Percentiles rank a stretch among this genome's conserved stretches.
Evolutionary conservation across 2,797 vertebrate genomes (phyloP).

Genomic region (Gobio occitaniae): DNA sequence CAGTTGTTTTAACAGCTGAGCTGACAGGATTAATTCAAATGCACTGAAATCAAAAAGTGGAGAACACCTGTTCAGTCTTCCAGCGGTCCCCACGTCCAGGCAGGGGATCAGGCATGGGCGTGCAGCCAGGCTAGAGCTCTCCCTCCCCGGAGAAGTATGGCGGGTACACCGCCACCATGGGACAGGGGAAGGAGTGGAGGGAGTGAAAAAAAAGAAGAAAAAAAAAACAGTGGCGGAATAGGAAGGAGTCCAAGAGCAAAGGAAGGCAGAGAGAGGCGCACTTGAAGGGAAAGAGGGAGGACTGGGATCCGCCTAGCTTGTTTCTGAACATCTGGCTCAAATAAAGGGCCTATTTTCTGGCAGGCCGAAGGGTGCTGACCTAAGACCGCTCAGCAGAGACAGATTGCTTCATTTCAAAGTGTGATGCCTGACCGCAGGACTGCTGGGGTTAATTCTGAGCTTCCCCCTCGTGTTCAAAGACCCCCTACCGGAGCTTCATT

Average conservation of each 20-base stretch:
- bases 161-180: slow-evolving; percentile 48
- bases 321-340: slow-evolving; percentile 92
- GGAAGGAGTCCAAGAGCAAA: slow-evolving; percentile 42
- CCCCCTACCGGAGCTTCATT: slow-evolving; percentile 31
- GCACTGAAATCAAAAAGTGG: slow-evolving; percentile 99
- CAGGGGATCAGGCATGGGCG: slow-evolving; percentile 50
- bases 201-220: slow-evolving; percentile 38
- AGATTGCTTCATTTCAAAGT: slow-evolving; percentile 57
- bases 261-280: slow-evolving; percentile 29
- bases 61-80: slow-evolving; percentile 99
- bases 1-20: slow-evolving; percentile 99
- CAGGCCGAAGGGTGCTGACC: slow-evolving; percentile 46
- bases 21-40: slow-evolving; percentile 99
- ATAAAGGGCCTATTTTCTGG: slow-evolving; percentile 75
- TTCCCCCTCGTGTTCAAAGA: slow-evolving; percentile 44
- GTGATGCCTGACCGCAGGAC: slow-evolving; percentile 24
- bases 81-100: slow-evolving; percentile 78
- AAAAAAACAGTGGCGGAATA: background rate
- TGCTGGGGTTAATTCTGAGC: slow-evolving; percentile 47
- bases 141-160: slow-evolving; percentile 67
- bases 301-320: slow-evolving; percentile 67
- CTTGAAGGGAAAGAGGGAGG: slow-evolving; percentile 41
- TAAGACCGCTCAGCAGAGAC: slow-evolving; percentile 29
- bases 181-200: slow-evolving; percentile 65
- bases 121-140: slow-evolving; percentile 53